Conservation (phyloP, 2,888 invertebrate genomes). For the Physocephala rufipes region DNA sequence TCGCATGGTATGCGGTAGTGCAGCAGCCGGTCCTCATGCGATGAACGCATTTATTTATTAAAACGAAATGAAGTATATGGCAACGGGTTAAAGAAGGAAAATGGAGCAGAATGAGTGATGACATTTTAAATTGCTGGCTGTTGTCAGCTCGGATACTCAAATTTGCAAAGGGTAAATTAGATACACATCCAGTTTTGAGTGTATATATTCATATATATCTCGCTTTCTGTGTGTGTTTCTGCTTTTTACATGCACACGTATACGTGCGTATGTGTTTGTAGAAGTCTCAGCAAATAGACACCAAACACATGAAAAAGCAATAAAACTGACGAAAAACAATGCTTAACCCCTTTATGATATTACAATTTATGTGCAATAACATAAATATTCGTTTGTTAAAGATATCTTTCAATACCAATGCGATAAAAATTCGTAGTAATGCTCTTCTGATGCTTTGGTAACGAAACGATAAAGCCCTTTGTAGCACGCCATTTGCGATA, state of each 20-base stretch:
- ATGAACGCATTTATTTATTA: slow-evolving; percentile 18
- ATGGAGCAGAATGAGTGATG: slow-evolving; percentile 24
- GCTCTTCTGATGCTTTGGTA: too few species aligned
- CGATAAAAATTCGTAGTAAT: too few species aligned
- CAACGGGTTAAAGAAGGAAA: slow-evolving; percentile 12
- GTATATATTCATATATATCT: too few species aligned
- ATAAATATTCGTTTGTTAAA: too few species aligned
- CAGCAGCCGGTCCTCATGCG: background rate
- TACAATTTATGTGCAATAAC: too few species aligned
- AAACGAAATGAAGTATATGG: slow-evolving; percentile 16
- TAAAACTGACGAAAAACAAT: background rate
- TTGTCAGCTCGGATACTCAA: background rate
- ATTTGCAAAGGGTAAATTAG: background rate
- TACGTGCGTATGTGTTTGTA: background rate
- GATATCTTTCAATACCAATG: too few species aligned
- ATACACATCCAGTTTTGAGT: background rate
- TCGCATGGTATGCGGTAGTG: slow-evolving; percentile 20
- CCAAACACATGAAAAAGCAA: background rate
- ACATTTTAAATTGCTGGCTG: slow-evolving; percentile 16
- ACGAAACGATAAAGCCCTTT: too few species aligned
- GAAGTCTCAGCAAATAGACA: background rate
- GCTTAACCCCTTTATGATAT: too few species aligned
- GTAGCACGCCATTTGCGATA: too few species aligned
- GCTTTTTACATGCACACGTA: too few species aligned
- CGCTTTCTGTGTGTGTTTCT: too few species aligned